Evolutionary conservation across 2,888 invertebrate genomes (phyloP).

Genomic region (Serrognathus titanus): DNA sequence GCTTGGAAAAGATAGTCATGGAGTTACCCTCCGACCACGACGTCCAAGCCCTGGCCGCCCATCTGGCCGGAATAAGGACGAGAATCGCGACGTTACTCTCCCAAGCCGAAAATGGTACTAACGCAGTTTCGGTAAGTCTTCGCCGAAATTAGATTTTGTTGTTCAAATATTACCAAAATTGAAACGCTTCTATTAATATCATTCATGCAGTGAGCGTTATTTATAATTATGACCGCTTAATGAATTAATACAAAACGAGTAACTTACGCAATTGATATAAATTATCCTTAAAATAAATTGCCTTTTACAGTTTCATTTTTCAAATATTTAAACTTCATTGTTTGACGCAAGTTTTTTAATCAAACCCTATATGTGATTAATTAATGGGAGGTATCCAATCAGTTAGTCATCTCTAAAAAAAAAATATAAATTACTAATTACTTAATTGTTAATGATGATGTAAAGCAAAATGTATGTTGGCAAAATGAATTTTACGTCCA

Average conservation of each 20-base stretch:
- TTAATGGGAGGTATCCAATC: too few relatives aligned
- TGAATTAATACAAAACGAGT: not conserved
- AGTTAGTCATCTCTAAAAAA: too few relatives aligned
- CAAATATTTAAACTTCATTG: too few relatives aligned
- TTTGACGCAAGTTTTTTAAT: too few relatives aligned
- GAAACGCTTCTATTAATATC: not conserved
- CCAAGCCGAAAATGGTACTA: constrained; percentile 66
- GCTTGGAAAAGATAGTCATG: constrained; percentile 61
- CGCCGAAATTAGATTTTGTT: too few relatives aligned
- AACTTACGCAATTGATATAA: not conserved
- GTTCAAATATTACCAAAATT: not conserved
- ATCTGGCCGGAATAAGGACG: constrained; percentile 59
- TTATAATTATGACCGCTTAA: not conserved
- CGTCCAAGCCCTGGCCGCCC: constrained; percentile 55
- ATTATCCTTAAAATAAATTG: too few relatives aligned
- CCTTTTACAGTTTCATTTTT: too few relatives aligned
- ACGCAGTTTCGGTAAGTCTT: constrained; percentile 40
- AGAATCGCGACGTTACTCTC: constrained; percentile 63
- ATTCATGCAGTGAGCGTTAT: not conserved
- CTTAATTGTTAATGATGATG: too few relatives aligned
- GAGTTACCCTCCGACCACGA: constrained; percentile 65
- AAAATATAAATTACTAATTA: too few relatives aligned
- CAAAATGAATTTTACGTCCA: too few relatives aligned
- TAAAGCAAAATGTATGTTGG: too few relatives aligned
- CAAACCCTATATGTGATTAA: too few relatives aligned